A percentile compares a stretch with the other conserved stretches of the same genome.
These are phyloP conservation scores for Onychomys torridus DNA, from an alignment of 2,797 vertebrate genomes.

Conservation along the genomic window DNA sequence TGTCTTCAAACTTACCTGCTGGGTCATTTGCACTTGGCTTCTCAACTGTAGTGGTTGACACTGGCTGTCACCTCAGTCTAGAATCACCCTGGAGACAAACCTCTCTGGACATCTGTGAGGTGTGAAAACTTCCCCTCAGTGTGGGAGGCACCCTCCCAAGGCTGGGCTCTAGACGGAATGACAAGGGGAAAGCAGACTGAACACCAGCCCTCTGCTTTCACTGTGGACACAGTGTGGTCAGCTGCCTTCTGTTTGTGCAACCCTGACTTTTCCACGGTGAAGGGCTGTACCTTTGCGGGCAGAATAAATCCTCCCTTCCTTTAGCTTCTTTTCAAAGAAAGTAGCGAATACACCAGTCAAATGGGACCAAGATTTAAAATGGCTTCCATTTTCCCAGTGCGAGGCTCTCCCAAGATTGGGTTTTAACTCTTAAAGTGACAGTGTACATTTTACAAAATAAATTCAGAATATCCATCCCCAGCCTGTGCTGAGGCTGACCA, in stretches of 20 bases:
- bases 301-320: background rate
- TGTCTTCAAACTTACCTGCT: background rate
- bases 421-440: slow-evolving; percentile 46
- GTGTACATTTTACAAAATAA: slow-evolving; percentile 51
- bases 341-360: background rate
- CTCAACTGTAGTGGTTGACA: background rate
- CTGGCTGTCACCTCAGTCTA: background rate
- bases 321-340: background rate
- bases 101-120: background rate
- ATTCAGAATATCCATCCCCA: slow-evolving; percentile 70
- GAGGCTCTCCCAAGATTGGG: background rate
- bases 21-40: background rate
- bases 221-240: background rate
- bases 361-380: background rate
- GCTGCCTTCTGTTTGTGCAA: background rate
- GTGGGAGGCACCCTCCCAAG: no score
- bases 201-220: background rate
- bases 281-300: no score
- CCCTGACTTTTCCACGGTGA: background rate
- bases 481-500: background rate
- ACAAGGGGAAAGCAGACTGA: background rate
- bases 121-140: background rate
- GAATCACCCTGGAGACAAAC: background rate
- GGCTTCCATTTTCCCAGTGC: slow-evolving; percentile 25
- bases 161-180: background rate